phyloP scores from a whole-genome alignment of 1,140 invertebrate genomes.

The Stegodyphus dumicola region DNA sequence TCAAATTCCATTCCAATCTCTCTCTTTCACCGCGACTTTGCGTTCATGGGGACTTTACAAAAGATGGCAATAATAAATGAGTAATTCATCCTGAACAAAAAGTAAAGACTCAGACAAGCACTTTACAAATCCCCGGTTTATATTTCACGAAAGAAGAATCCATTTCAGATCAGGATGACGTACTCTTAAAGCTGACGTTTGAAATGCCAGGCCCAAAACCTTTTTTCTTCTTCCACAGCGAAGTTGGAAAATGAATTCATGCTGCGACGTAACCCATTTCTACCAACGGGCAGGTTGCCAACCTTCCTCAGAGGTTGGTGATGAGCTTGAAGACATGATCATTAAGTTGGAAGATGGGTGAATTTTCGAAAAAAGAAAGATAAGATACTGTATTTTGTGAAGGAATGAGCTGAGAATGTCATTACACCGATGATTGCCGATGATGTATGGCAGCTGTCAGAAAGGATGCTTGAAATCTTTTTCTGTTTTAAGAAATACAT shows the following conservation, averaged over 20 bases:
- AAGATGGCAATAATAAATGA: background rate
- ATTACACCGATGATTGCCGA: too few species aligned
- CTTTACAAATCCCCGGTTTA: background rate
- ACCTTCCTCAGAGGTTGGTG: background rate
- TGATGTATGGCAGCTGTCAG: too few species aligned
- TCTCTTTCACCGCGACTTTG: too few species aligned
- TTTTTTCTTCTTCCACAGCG: background rate
- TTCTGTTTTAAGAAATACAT: too few species aligned
- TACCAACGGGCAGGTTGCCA: background rate
- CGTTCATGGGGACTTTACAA: too few species aligned
- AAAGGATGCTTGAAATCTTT: too few species aligned
- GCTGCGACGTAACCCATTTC: background rate
- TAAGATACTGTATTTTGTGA: too few species aligned
- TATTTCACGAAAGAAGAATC: background rate
- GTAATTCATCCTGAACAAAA: background rate
- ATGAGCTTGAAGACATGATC: background rate
- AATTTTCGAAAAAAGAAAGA: background rate
- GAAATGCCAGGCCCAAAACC: background rate
- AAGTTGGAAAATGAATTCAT: background rate
- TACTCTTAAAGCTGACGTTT: background rate
- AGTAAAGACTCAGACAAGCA: background rate
- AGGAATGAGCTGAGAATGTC: too few species aligned
- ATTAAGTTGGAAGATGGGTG: background rate
- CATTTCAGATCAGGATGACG: background rate
- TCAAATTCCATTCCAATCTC: too few species aligned